Evolutionary conservation across 2,113 vertebrate species (phyloP).

Genomic region (Microcebus lehilahytsara): DNA sequence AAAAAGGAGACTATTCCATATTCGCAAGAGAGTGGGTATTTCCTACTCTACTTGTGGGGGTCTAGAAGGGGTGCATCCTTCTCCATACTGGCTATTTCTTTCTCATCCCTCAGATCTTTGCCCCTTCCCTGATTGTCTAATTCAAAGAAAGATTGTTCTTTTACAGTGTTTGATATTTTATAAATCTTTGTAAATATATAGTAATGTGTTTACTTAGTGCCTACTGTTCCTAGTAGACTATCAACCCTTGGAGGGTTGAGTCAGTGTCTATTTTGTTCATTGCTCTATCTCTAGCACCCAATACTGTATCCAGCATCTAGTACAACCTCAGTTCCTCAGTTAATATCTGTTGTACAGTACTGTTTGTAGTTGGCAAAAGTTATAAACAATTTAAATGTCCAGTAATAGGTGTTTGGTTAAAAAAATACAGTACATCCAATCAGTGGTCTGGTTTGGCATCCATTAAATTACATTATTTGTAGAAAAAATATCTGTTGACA

Average conservation of each 20-base stretch:
- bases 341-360: not conserved
- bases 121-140: not conserved
- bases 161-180: not conserved
- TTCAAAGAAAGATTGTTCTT: not conserved
- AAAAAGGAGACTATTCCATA: not conserved
- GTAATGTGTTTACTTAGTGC: not conserved
- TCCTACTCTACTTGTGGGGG: not conserved
- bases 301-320: not conserved
- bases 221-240: not conserved
- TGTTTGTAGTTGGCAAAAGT: not conserved
- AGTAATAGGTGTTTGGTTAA: not conserved
- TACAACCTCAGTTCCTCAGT: not conserved
- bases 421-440: not conserved
- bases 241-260: not conserved
- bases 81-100: not conserved
- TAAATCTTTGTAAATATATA: not conserved
- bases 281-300: not conserved
- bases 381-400: not conserved
- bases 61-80: not conserved
- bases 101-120: not conserved
- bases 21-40: not conserved
- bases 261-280: constrained; percentile 1
- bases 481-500: constrained; percentile 8
- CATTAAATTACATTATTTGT: not conserved
- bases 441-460: not conserved